A percentile compares a stretch with the other conserved stretches of the same genome.
Conservation (phyloP, 1,140 invertebrate species). For the Orchesella cincta region DNA sequence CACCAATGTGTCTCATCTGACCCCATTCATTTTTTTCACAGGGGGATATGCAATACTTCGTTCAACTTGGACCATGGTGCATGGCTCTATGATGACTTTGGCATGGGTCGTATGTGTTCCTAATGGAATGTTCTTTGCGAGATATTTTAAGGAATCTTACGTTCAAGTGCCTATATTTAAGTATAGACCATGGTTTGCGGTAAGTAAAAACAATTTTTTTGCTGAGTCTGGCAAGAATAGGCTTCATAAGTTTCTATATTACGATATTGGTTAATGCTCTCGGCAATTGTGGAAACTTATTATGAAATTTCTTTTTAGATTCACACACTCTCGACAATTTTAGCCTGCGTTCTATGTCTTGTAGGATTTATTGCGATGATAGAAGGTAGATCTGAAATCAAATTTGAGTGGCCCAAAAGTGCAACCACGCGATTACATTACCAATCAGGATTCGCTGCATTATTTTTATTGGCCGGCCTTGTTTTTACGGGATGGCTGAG, state of each 20-base stretch:
- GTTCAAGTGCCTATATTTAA: background rate
- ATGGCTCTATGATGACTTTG: background rate
- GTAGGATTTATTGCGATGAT: background rate
- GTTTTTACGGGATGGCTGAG: background rate
- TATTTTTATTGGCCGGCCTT: background rate
- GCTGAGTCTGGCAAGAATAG: too few species aligned
- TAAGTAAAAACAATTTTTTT: background rate
- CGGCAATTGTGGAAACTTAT: too few species aligned
- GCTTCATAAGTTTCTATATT: too few species aligned
- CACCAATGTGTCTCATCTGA: too few species aligned
- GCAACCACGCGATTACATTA: background rate
- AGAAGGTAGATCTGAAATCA: background rate
- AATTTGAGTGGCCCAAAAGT: background rate
- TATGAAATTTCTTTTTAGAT: background rate
- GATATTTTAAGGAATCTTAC: slow-evolving; percentile 2
- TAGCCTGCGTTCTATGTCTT: background rate
- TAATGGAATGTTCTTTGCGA: background rate
- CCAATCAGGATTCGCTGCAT: background rate
- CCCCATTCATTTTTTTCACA: too few species aligned
- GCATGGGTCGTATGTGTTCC: background rate
- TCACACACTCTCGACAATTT: background rate
- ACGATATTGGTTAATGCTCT: background rate
- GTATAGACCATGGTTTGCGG: background rate
- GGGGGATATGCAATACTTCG: too few species aligned
- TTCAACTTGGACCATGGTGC: too few species aligned